Conservation (phyloP, 2,888 invertebrate genomes). For the Melanchra persicariae region DNA sequence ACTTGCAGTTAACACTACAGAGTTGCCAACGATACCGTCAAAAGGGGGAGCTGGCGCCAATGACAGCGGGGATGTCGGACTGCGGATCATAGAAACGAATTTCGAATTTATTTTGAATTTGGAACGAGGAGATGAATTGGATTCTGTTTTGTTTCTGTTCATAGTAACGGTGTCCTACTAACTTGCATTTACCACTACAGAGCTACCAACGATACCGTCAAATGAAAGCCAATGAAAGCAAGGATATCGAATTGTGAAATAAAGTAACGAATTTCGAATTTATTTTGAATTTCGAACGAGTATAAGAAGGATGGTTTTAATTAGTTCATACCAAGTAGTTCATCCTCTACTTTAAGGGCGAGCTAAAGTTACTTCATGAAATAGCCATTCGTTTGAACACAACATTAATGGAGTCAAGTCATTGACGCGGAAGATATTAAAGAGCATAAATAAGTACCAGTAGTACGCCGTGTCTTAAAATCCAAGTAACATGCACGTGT, state of each 20-base stretch:
- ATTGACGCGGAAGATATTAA: no score
- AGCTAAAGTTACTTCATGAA: no score
- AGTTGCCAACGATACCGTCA: constrained; percentile 77
- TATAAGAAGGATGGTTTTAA: no score
- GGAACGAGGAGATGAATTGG: neutral
- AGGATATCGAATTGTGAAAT: neutral
- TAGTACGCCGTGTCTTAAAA: no score
- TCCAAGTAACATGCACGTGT: no score
- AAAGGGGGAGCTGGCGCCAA: constrained; percentile 29
- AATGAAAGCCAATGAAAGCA: constrained; percentile 45
- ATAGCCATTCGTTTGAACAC: no score
- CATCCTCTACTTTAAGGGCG: no score
- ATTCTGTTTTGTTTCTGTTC: no score
- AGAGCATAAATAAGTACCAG: no score
- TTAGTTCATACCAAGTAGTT: no score
- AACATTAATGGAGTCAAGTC: no score
- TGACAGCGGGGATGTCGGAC: constrained; percentile 43
- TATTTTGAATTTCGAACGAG: neutral
- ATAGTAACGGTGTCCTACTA: no score
- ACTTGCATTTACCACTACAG: constrained; percentile 73
- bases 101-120: constrained; percentile 35
- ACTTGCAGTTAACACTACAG: constrained; percentile 73
- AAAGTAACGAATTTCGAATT: neutral
- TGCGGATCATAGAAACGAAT: constrained; percentile 36
- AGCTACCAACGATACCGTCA: constrained; percentile 77